Conservation (phyloP, 2,797 vertebrate species). For the Microctenopoma stevenorrisi region DNA sequence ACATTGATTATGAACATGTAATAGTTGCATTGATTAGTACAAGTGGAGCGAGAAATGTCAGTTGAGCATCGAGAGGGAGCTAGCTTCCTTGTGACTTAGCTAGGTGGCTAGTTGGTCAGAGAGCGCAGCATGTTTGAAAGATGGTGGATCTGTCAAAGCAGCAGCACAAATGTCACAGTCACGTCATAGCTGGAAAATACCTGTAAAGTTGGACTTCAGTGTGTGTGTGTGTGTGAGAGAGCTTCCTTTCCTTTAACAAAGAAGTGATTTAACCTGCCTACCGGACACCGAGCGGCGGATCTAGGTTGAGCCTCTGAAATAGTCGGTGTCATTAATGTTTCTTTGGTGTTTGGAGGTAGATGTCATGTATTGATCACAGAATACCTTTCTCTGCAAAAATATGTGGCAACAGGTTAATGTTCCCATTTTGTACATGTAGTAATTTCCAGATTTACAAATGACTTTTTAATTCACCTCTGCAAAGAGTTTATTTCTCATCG, state of each 20-base stretch:
- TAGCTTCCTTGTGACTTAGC: conserved; percentile 63
- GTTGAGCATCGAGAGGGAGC: conserved; percentile 47
- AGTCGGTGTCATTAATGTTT: conserved; percentile 7
- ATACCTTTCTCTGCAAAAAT: neutral
- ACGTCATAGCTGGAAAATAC: conserved; percentile 19
- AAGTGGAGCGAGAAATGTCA: conserved; percentile 41
- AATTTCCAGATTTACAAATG: conserved; percentile 21
- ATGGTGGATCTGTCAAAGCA: conserved; percentile 81
- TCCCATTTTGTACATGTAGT: neutral
- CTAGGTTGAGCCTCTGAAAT: conserved; percentile 25
- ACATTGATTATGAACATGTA: neutral
- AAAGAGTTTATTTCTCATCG: conserved; percentile 40
- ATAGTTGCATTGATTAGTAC: conserved; percentile 23
- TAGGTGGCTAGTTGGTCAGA: conserved; percentile 61
- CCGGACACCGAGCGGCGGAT: conserved; percentile 2
- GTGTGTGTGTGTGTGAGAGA: conserved; percentile 1
- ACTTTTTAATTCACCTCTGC: conserved; percentile 30
- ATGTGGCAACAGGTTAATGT: neutral
- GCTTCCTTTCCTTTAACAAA: neutral
- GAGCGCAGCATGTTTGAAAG: conserved; percentile 77
- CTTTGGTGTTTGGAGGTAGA: conserved; percentile 1
- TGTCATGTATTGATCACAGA: neutral
- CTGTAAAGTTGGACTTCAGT: neutral
- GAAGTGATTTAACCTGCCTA: neutral
- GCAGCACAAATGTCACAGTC: conserved; percentile 64